phyloP scores from a whole-genome alignment of 2,888 invertebrate genomes.

The Leptopilina syphax region DNA sequence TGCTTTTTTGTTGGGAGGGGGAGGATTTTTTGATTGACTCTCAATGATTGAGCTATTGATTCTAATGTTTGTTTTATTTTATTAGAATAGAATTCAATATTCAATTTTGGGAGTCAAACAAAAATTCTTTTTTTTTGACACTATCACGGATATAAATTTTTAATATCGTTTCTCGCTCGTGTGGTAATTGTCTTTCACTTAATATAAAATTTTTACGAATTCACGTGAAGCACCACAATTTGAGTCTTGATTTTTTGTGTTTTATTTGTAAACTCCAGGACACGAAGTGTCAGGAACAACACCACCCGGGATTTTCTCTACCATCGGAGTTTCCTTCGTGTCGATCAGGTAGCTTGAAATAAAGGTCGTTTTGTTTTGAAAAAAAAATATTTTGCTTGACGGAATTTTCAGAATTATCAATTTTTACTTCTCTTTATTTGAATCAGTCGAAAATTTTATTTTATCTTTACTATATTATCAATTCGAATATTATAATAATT shows the following conservation, averaged over 20 bases:
- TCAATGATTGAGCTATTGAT: not conserved
- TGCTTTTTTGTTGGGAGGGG: not conserved
- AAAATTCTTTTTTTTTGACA: not conserved
- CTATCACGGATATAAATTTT: slow-evolving; percentile 38
- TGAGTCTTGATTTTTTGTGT: slow-evolving; percentile 46
- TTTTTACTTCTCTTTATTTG: too few species aligned
- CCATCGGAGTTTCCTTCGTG: slow-evolving; percentile 80
- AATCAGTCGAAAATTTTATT: too few species aligned
- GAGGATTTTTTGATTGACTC: not conserved
- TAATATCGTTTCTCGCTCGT: not conserved
- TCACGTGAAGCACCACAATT: slow-evolving; percentile 35
- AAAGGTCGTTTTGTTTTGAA: slow-evolving; percentile 49
- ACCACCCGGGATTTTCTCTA: slow-evolving; percentile 78
- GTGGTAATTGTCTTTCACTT: slow-evolving; percentile 34
- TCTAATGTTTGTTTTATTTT: not conserved
- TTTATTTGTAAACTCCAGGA: slow-evolving; percentile 60
- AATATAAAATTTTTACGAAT: slow-evolving; percentile 20
- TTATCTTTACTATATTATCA: too few species aligned
- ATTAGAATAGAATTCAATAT: too few species aligned
- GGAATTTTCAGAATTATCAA: not conserved
- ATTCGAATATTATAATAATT: too few species aligned
- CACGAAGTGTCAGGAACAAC: slow-evolving; percentile 77
- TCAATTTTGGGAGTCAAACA: slow-evolving; percentile 7
- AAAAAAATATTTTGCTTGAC: slow-evolving; percentile 5
- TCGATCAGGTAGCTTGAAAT: slow-evolving; percentile 83